Evolutionary conservation across 2,113 vertebrate genomes (phyloP), one percentile per base, ranked within the genome.

Genomic region (Peucedramus taeniatus): DNA sequence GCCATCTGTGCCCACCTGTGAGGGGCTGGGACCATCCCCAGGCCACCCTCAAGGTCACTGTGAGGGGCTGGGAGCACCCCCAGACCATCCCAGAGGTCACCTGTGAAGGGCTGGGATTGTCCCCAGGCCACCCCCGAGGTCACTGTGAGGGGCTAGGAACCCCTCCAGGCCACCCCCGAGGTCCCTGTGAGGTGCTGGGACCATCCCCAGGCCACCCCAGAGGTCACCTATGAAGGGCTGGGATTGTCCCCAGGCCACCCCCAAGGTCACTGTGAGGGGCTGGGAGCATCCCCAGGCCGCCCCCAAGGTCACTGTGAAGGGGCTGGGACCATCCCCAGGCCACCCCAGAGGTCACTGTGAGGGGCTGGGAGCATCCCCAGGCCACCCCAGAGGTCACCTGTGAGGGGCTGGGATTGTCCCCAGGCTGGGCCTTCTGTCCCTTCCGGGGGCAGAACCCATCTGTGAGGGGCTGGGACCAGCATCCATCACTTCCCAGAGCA

Each of bases 241-340:
- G 22, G 7, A 70, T 5, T 24, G 0, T 8, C 47, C 66, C 4
- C 39, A 57, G 40, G 11, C 14, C 26, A 8, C 5, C 1, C 69
- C 59, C 9, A 24, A 57, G 10, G 61, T 45, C 60, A 63, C 89
- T 27, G 18, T 15, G 2, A 1, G 74, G 64, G 54, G 35, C 45
- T 15, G 54, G 44, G 6, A 56, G 4, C 9, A 0, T 4, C 56
- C 81, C 1, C 39, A 33, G 17, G 10, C 10, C 26, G 7, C 5
- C 1, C 69, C 59, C 9, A 24, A 57, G 10, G 61, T 45, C 60
- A 63, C 89, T 27, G 18, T 15, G 2, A 1, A n/a, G 74, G 64
- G 54, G 35, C 45, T 15, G 54, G 44, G 6, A 56, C 4, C 9
- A 0, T 4, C 56, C 81, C 1, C 39, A 33, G 17, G 10, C 10